Base-by-base conservation (phyloP, 1,140 invertebrate genomes). In the Macrosteles quadrilineatus region DNA sequence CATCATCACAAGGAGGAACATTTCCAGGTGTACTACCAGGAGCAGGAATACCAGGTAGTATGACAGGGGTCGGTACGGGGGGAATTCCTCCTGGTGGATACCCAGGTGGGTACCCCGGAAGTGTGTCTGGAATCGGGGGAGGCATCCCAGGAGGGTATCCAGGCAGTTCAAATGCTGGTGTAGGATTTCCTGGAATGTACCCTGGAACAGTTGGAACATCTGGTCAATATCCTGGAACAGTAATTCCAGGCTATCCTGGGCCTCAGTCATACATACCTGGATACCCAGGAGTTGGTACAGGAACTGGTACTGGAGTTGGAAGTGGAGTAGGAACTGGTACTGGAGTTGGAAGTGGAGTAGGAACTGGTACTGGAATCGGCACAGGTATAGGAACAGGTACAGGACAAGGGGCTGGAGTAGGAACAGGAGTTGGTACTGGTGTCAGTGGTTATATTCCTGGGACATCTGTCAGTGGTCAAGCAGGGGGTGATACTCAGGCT, bases 401-500 rank as follows among this genome's bases (percentile, higher is more conserved):
- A 17, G 62, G 62, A 32, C 1, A 63, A n/a, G 32, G 63, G 66
- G 47, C 29, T 14, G 45, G 27, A 57, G 12, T 30, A 11, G 55
- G 47, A 57, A 47, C 73, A 40, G 74, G 75, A 65, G 47, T 64
- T 53, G 68, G 53, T 59, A 40, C 36, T 47, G 29, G 45, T 32
- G 55, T 64, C 63, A 62, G 73, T 43, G 68, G 62, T 69, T 71
- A 72, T 32, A 73, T 72, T 31, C 67, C 67, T 40, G 25, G 14
- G 25, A 31, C 12, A 25, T 23, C 23, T n/a, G 57, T 19, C 14
- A 67, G 1, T 17, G 50, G 68, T 31, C 31, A 1, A 12, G 1
- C 67, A n/a, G 71, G 45, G 23, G 76, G 74, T 47, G 89, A 92
- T 77, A 91, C 91, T 0, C 88, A 91, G 82, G 90, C 90, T 3